Conservation (phyloP, 2,113 vertebrate species). For the Ceyx cyanopectus region DNA sequence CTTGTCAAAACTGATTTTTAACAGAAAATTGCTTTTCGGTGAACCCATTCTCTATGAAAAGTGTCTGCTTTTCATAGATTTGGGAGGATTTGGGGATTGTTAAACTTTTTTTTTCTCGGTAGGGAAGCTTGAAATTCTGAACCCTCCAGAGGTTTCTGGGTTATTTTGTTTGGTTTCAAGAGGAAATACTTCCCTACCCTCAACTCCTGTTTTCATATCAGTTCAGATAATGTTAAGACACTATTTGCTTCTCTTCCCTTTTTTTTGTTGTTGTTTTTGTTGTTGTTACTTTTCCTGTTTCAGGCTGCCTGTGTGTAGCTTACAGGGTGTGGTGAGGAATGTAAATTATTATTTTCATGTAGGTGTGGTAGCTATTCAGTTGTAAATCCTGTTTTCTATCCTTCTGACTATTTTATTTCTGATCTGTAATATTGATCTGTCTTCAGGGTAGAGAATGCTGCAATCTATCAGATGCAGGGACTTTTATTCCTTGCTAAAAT, state of each 20-base stretch:
- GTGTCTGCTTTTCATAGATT: constrained; percentile 52
- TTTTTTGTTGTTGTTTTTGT: constrained; percentile 7
- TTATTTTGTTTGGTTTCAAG: constrained; percentile 55
- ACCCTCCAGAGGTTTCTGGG: constrained; percentile 2
- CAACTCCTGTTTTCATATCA: constrained; percentile 63
- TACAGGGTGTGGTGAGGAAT: constrained; percentile 65
- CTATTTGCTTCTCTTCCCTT: constrained; percentile 59
- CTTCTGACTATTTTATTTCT: constrained; percentile 65
- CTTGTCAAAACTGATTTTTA: constrained; percentile 59
- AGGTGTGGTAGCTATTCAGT: constrained; percentile 66
- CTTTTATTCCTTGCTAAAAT: constrained; percentile 40
- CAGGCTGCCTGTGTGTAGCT: constrained; percentile 32
- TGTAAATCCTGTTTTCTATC: constrained; percentile 70
- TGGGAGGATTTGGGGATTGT: constrained; percentile 41
- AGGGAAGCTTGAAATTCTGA: constrained; percentile 53
- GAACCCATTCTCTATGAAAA: constrained; percentile 50
- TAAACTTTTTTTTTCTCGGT: background rate
- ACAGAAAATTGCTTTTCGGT: constrained; percentile 62
- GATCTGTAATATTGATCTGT: constrained; percentile 64
- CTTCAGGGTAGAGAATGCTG: constrained; percentile 4
- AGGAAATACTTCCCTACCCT: constrained; percentile 65
- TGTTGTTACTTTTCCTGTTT: constrained; percentile 59
- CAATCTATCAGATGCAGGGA: constrained; percentile 41
- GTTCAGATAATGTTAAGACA: constrained; percentile 46
- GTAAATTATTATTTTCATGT: constrained; percentile 68